Evolutionary conservation across 35 echinoderm and acorn worm genomes (phyloP).

Genomic region (Strongylocentrotus purpuratus): DNA sequence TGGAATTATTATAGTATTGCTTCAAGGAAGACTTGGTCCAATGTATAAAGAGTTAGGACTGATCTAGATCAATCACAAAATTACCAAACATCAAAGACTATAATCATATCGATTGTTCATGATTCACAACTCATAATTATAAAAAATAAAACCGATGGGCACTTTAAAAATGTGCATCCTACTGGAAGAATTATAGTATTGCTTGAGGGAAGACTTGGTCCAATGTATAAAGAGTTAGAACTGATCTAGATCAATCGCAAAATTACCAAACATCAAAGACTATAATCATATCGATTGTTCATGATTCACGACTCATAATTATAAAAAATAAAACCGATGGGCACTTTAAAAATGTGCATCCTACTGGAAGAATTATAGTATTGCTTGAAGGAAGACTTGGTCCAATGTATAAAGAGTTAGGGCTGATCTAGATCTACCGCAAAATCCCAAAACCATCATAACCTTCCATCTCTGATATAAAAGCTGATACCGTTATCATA

Average conservation of each 20-base stretch:
- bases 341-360: background rate
- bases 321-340: background rate
- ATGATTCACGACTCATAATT: background rate
- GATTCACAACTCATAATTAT: background rate
- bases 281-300: background rate
- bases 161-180: background rate
- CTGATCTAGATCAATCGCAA: background rate
- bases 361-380: background rate
- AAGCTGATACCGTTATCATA: too few relatives aligned
- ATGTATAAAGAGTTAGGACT: background rate
- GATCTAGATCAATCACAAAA: background rate
- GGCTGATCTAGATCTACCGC: background rate
- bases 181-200: background rate
- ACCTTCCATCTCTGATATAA: too few relatives aligned
- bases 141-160: background rate
- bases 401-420: background rate
- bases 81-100: too few relatives aligned
- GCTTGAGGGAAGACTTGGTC: too few relatives aligned
- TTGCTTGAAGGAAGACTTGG: background rate
- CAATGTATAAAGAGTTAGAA: background rate
- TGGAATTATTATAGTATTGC: background rate
- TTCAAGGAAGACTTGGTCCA: background rate
- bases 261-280: too few relatives aligned
- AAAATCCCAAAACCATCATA: background rate
- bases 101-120: background rate